Conservation (phyloP, 2,797 vertebrate genomes). For the Simalia tracyae region DNA sequence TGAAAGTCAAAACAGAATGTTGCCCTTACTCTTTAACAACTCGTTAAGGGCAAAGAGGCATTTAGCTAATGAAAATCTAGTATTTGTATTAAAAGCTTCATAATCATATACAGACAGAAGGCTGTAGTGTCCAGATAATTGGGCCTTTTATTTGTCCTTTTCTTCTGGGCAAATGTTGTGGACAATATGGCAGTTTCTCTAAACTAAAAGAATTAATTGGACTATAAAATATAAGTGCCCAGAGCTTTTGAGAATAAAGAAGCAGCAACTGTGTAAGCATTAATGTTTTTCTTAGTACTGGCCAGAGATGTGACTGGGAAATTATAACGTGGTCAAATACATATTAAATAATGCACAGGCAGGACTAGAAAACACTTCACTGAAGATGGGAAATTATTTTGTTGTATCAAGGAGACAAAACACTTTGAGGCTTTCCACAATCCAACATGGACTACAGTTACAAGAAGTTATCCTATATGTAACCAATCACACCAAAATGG, state of each 20-base stretch:
- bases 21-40: conserved; percentile 48
- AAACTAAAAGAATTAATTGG: conserved; percentile 53
- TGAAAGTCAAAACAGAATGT: conserved; percentile 54
- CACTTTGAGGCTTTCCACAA: not conserved
- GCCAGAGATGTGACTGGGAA: conserved; percentile 23
- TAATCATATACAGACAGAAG: conserved; percentile 52
- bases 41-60: conserved; percentile 67
- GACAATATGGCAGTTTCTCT: conserved; percentile 29
- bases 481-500: not conserved
- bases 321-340: not conserved
- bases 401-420: not conserved
- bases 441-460: not conserved
- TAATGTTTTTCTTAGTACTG: conserved; percentile 29
- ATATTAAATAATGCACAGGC: conserved; percentile 16
- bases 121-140: conserved; percentile 49
- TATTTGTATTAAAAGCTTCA: conserved; percentile 53
- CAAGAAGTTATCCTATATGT: not conserved
- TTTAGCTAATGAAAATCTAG: conserved; percentile 61
- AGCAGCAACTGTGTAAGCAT: conserved; percentile 34
- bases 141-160: conserved; percentile 49
- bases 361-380: not conserved
- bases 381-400: not conserved
- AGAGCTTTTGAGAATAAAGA: conserved; percentile 35
- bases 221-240: conserved; percentile 49
- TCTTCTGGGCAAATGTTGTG: conserved; percentile 42